Base-by-base conservation (phyloP, 2,113 vertebrate species). In the Ceyx cyanopectus region DNA sequence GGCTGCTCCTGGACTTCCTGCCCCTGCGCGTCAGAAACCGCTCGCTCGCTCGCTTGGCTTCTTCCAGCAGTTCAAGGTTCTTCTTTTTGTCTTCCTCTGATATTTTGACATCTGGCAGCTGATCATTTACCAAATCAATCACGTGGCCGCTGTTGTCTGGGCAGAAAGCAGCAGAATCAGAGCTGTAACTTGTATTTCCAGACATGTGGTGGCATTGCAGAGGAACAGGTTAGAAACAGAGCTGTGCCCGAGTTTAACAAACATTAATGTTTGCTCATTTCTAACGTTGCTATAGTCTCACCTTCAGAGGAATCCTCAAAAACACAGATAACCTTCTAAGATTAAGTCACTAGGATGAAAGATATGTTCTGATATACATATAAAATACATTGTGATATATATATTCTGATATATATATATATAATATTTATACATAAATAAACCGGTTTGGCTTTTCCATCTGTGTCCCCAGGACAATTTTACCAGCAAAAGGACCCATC, bases 81-180 rank as follows among this genome's bases (percentile, higher is more conserved):
- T 98, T 99, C 97, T 98, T 98, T 84, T 98, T 98, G 87, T 99
- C 99, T 86, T 99, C 98, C 43, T 99, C 98, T n/a, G 99, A 99
- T 84, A 99, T 98, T 97, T 98, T 98, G 91, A 99, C 94, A 61
- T 99, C 98, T 1, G 99, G 99, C n/a, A 99, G 98, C 91, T 96
- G 97, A 90, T 99, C 99, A 82, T 99, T 98, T 85, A 99, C 97
- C 90, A 99, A 97, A 93, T 99, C 99, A 69, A 99, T 98, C 96
- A 99, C 95, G 8, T 99, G 98, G 32, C 99, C 99, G 1, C 97
- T 96, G 62, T 97, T 98, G 93, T 99, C 99, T 99, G 92, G 58
- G 87, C 46, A 89, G 27, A 78, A 95, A 80, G 50, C 1, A 12
- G 41, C 22, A 69, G 51, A 93, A 78, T 92, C 90, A 94, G 57